Base-by-base conservation (phyloP, 2,888 invertebrate species). In the Phymatocera aterrima region DNA sequence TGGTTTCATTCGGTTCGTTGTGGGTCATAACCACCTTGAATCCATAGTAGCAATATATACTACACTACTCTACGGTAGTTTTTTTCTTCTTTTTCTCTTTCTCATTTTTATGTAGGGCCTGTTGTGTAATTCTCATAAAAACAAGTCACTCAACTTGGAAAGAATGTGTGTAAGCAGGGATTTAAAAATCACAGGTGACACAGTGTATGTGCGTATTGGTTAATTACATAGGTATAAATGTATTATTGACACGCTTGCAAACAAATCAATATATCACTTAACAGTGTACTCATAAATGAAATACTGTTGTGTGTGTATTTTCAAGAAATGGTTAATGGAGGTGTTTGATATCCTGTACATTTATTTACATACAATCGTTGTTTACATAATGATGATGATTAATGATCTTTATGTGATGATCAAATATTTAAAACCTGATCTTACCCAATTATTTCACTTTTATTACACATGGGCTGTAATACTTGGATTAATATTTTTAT, bases 91-190 rank as follows among this genome's bases (percentile, higher is more conserved):
- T n/a, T n/a, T n/a, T n/a, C n/a, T n/a, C n/a, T n/a, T n/a, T n/a
- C n/a, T n/a, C n/a, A n/a, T n/a, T 51, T 51, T 48, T 51, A 72
- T 72, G 34, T 51, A 72, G 72, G 51, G 43, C 51, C 51, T 18
- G 37, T 64, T 51, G 48, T 72, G 72, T 72, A 72, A 51, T 31
- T 34, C 24, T 51, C 15, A 34, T 48, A 72, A 72, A 72, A 72
- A 72, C 72, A 72, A 72, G 48, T 72, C 48, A 72, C n/a, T 72
- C 72, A 51, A 72, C 48, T 72, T 34, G 72, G 24, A 72, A 43
- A 48, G 51, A 72, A 51, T 51, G 51, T 51, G 51, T 15, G 37
- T 12, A 8, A n/a, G 51, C 34, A 34, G 72, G n/a, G 72, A 48
- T 51, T 72, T 48, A 72, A 72, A 72, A 72, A 72, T 72, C 72